Evolutionary conservation across 2,888 invertebrate genomes (phyloP), one percentile per base, ranked within the genome.

Genomic region (Eristalis arbustorum): DNA sequence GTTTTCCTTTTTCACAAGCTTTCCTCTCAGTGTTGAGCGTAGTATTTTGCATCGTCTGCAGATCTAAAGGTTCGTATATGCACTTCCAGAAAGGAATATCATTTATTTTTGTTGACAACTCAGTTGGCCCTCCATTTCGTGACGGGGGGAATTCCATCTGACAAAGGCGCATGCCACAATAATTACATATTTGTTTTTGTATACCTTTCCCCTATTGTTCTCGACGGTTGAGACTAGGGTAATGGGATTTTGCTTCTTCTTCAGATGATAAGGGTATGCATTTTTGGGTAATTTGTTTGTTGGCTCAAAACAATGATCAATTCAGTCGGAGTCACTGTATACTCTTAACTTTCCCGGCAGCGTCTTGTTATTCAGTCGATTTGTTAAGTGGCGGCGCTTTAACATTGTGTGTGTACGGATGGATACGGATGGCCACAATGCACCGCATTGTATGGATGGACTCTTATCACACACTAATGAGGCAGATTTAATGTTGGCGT

Each of bases 121-220:
- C 25, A 69, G 71, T 68, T 37, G 22, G 28, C 23, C 31, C 42
- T 57, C 14, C 61, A 75, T 72, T 79, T 75, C 71, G 37, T 18
- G 66, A 34, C 40, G 64, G 34, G 14, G n/a, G 31, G 61, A 13
- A 31, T 57, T 57, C 37, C 25, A 57, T 59, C 57, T 64, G 37
- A 75, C 79, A 79, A 84, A 84, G 78, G 84, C 80, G 75, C 84
- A 80, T 84, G 80, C 63, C 84, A 84, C 40, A 84, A 76, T 11
- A 34, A 40, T 10, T 31, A 40, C 34, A 59, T 67, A 18, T 61
- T 61, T 61, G 71, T 69, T 56, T 80, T 68, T 79, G 1, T 25
- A 25, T 49, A n/a, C 31, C 1, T 8, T 57, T 8, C 25, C 57
- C 13, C 59, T 28, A 18, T 42, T 66, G 66, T 42, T 66, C 25